Conservation (phyloP, 2,888 invertebrate genomes). For the Azorinus chamasolen region DNA sequence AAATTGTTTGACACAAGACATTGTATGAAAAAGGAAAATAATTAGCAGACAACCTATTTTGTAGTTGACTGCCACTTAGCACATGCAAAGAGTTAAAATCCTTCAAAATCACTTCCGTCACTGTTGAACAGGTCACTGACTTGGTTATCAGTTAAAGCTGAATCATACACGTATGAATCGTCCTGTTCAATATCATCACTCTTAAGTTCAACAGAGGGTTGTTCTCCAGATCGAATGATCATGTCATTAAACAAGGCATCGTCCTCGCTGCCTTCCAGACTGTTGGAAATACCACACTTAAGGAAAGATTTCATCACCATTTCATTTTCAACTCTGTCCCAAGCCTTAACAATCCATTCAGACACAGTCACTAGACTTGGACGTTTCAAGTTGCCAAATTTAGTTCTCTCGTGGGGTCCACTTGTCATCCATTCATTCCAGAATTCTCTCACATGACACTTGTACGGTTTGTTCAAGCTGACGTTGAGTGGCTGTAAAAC, state of each 20-base stretch:
- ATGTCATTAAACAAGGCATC: constrained; percentile 23
- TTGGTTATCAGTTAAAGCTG: too few species aligned
- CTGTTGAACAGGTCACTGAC: too few species aligned
- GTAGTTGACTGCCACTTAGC: too few species aligned
- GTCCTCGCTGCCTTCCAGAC: constrained; percentile 27
- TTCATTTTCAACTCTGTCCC: constrained; percentile 10
- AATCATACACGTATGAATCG: too few species aligned
- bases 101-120: too few species aligned
- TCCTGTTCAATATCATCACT: background rate
- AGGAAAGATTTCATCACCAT: constrained; percentile 29
- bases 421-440: constrained; percentile 37
- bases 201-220: background rate
- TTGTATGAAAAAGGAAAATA: too few species aligned
- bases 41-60: too few species aligned
- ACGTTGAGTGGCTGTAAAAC: constrained; percentile 51
- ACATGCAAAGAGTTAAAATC: too few species aligned
- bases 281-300: constrained; percentile 37
- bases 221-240: constrained; percentile 14
- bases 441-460: constrained; percentile 7
- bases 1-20: too few species aligned
- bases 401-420: constrained; percentile 3
- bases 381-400: constrained; percentile 33
- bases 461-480: constrained; percentile 44
- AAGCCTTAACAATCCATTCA: constrained; percentile 31
- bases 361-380: constrained; percentile 29